Base-by-base conservation (phyloP, 2,888 invertebrate species). In the Dasypogon diadema region DNA sequence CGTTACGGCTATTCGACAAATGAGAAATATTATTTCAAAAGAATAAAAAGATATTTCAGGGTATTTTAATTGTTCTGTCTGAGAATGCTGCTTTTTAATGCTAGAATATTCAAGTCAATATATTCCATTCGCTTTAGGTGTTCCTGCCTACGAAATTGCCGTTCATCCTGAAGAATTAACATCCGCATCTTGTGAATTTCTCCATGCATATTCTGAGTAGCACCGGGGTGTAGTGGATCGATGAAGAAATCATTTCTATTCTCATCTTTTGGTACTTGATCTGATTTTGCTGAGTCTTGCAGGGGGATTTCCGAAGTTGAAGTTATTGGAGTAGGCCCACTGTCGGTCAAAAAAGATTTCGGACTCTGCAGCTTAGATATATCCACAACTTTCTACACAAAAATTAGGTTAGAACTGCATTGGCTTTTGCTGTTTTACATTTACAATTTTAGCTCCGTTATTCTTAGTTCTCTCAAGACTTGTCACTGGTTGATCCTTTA, bases 1-100 rank as follows among this genome's bases (percentile, higher is more conserved):
- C 75, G 91, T 93, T 0, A 91, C 92, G 22, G 91, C 93, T 4
- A 90, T 95, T 2, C 87, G 92, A 74, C 92, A 91, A 85, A 94
- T 95, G 91, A 88, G 94, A 80, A 91, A 91, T 83, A 91, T 93
- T 75, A 89, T 86, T 74, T 85, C 85, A 18, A 83, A 83, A 2
- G 85, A 86, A 77, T 86, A 82, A 80, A 51, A n/a, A n/a, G n/a
- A n/a, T n/a, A 42, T 42, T 42, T 0, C 42, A 42, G 1, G 12
- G n/a, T 12, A 12, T 54, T 18, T 55, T 18, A 55, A 22, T 10
- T 22, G 14, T 55, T 24, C 5, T 55, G 55, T 55, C 14, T 55
- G 5, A n/a, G 24, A 3, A 55, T 24, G 26, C 24, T 55, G 3
- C 24, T 24, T 55, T 55, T 55, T 12, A 55, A 12, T 12, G 26